Evolutionary conservation across 2,888 invertebrate genomes (phyloP), one percentile per base, ranked within the genome.

Genomic region (Lobophora halterata): DNA sequence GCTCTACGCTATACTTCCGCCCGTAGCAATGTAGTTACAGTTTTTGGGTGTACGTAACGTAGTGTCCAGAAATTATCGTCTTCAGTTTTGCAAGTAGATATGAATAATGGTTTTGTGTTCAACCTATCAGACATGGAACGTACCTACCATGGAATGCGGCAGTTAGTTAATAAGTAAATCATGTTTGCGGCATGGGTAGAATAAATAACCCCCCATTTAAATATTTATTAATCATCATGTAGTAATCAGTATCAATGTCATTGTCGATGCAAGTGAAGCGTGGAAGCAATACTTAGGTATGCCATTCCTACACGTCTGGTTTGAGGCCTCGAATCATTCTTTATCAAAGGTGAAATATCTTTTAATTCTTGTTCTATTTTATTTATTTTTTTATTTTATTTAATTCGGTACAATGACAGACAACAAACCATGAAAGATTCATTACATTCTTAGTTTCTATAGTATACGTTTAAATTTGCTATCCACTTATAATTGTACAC

Each of bases 71-170:
- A n/a, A 3, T 3, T 9, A 8, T 14, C 3, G 6, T 2, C 2
- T 11, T 23, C 1, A 5, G 7, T 7, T n/a, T n/a, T 21, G 17
- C 18, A 23, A 30, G 14, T n/a, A n/a, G n/a, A n/a, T n/a, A n/a
- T n/a, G n/a, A 21, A 13, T 8, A 11, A 21, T 7, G 16, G 5
- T 21, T 6, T 18, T 11, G 7, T 24, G 31, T 9, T 17, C 9
- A 26, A 26, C 9, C 11, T 21, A 21, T 21, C 14, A 21, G 7
- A n/a, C n/a, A n/a, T n/a, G n/a, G n/a, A n/a, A n/a, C n/a, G n/a
- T n/a, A n/a, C n/a, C n/a, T n/a, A n/a, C n/a, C 50, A 59, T 58
- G 77, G 85, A 83, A 86, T 85, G 85, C 85, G 85, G 81, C 62
- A 82, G 77, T 64, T n/a, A 70, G 69, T 71, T 73, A 71, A 74